These are phyloP conservation scores for Auanema freiburgensis DNA, from an alignment of 2,888 invertebrate species.

Conservation along the genomic window DNA sequence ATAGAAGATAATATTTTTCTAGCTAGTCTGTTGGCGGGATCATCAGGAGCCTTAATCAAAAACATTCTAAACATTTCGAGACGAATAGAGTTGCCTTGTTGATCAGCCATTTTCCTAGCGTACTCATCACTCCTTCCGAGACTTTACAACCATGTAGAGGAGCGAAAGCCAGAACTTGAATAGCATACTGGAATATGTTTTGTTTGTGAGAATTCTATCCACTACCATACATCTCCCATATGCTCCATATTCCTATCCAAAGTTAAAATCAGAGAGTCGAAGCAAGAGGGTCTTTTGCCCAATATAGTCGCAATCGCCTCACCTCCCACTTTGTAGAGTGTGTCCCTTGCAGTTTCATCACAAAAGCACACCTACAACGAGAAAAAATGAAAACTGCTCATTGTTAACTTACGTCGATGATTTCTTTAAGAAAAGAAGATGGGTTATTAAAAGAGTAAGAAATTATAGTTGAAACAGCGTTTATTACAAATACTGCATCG, in stretches of 20 bases:
- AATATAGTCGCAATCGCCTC: conserved; percentile 55
- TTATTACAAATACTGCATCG: conserved; percentile 47
- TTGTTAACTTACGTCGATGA: conserved; percentile 37
- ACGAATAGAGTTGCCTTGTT: too few species aligned
- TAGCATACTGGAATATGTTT: conserved; percentile 44
- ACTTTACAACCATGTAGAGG: conserved; percentile 55
- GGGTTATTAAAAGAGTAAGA: conserved; percentile 38
- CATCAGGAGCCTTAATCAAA: conserved; percentile 44
- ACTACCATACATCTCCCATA: conserved; percentile 43
- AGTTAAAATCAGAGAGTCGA: conserved; percentile 46
- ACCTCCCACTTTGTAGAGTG: conserved; percentile 59
- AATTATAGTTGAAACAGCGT: conserved; percentile 38
- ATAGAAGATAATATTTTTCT: conserved; percentile 43
- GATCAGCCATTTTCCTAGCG: conserved; percentile 62
- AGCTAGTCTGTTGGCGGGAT: conserved; percentile 55
- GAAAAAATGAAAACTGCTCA: background rate
- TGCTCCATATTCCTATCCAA: conserved; percentile 58
- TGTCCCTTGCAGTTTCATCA: conserved; percentile 47
- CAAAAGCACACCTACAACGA: conserved; percentile 56
- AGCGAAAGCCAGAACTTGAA: conserved; percentile 54
- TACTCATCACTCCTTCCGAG: conserved; percentile 34
- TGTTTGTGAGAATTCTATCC: background rate
- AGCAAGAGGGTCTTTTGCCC: conserved; percentile 40
- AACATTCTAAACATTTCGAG: background rate
- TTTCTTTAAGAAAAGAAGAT: conserved; percentile 35